phyloP scores from a whole-genome alignment of 2,888 invertebrate species.

The Aphodius granarius region DNA sequence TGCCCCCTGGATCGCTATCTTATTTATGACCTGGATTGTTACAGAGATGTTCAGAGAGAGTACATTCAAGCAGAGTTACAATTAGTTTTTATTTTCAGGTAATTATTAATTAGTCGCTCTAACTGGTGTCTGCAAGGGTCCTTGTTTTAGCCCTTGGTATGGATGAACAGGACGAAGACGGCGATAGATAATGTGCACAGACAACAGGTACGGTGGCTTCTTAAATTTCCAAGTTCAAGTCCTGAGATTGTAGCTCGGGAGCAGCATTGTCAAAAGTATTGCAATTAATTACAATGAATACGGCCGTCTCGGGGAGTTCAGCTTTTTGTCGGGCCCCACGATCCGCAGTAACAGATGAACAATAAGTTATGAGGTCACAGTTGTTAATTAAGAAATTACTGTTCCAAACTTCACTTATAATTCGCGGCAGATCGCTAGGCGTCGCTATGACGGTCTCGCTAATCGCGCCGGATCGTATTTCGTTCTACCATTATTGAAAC shows the following conservation, averaged over 20 bases:
- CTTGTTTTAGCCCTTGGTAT: neutral
- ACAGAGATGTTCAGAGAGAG: too few relatives aligned
- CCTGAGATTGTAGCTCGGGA: slow-evolving; percentile 29
- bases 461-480: slow-evolving; percentile 1
- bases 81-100: neutral
- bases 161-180: neutral
- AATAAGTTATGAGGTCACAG: slow-evolving; percentile 52
- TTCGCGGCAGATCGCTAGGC: neutral
- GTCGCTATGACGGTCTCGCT: neutral
- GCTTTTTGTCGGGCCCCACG: slow-evolving; percentile 36
- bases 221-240: slow-evolving; percentile 20
- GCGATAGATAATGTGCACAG: neutral
- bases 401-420: slow-evolving; percentile 32
- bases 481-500: slow-evolving; percentile 12
- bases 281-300: slow-evolving; percentile 48
- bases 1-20: too few relatives aligned
- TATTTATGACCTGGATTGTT: too few relatives aligned
- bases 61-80: neutral
- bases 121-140: neutral
- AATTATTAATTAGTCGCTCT: neutral
- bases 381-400: slow-evolving; percentile 54
- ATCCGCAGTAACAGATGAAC: slow-evolving; percentile 43
- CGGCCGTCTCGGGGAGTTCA: slow-evolving; percentile 29
- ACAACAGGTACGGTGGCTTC: neutral
- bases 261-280: slow-evolving; percentile 51